Conservation (phyloP, 2,797 vertebrate species). For the Spea hammondii region DNA sequence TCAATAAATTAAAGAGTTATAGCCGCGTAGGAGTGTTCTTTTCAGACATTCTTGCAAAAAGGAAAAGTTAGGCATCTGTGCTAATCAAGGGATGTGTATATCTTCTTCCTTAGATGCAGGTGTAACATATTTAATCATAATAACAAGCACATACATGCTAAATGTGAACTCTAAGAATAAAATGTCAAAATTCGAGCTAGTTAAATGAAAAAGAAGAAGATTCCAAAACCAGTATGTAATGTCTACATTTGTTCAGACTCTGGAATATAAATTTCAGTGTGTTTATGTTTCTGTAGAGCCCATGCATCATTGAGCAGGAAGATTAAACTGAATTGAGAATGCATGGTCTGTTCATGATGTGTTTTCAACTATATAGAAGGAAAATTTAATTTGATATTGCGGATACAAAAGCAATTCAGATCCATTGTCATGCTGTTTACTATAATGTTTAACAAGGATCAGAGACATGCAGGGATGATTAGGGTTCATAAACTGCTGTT, state of each 20-base stretch:
- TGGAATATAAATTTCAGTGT: constrained; percentile 17
- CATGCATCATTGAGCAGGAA: constrained; percentile 37
- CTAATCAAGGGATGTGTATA: no score
- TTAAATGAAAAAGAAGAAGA: constrained; percentile 5
- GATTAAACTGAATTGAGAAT: constrained; percentile 31
- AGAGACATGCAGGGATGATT: no score
- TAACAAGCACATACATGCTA: no score
- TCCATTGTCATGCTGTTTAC: not conserved
- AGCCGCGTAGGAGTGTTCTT: no score
- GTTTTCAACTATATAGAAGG: constrained; percentile 11
- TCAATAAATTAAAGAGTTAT: no score
- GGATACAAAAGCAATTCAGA: not conserved
- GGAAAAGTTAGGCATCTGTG: no score
- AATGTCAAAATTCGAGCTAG: no score
- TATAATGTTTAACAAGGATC: not conserved
- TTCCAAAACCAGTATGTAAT: constrained; percentile 23
- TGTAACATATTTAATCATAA: no score
- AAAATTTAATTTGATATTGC: not conserved
- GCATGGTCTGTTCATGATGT: constrained; percentile 22
- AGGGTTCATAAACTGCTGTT: no score
- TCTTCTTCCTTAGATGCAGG: no score
- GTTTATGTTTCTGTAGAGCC: constrained; percentile 47
- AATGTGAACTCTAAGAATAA: no score
- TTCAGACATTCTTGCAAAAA: no score
- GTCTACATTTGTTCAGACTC: constrained; percentile 31